Conservation (phyloP, 2,888 invertebrate species). For the Clitarchus hookeri region DNA sequence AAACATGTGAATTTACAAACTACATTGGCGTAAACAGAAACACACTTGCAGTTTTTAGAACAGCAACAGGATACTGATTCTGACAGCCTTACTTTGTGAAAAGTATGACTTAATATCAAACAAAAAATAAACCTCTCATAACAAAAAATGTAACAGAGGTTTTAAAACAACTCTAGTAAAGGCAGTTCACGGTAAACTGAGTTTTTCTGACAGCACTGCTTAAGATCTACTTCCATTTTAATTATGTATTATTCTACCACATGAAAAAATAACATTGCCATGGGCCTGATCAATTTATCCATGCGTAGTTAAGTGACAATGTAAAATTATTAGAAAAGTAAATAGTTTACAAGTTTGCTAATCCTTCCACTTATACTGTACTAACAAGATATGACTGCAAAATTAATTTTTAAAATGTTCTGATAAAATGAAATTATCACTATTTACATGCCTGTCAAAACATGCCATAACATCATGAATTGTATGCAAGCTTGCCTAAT, state of each 20-base stretch:
- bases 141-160: neutral
- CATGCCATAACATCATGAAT: too few relatives aligned
- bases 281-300: too few relatives aligned
- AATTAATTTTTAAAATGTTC: too few relatives aligned
- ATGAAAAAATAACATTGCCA: neutral
- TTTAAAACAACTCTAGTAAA: neutral
- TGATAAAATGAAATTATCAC: too few relatives aligned
- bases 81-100: neutral
- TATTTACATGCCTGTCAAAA: too few relatives aligned
- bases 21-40: neutral
- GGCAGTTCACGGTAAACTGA: neutral
- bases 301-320: too few relatives aligned
- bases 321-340: too few relatives aligned
- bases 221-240: neutral
- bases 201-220: neutral
- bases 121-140: neutral
- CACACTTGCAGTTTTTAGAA: neutral
- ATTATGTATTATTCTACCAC: neutral
- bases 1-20: neutral
- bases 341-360: too few relatives aligned
- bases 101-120: neutral
- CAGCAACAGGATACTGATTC: neutral
- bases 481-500: too few relatives aligned
- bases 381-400: too few relatives aligned
- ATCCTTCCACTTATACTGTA: too few relatives aligned